Evolutionary conservation across 1,140 invertebrate species (phyloP).

Genomic region (Cydia amplana): DNA sequence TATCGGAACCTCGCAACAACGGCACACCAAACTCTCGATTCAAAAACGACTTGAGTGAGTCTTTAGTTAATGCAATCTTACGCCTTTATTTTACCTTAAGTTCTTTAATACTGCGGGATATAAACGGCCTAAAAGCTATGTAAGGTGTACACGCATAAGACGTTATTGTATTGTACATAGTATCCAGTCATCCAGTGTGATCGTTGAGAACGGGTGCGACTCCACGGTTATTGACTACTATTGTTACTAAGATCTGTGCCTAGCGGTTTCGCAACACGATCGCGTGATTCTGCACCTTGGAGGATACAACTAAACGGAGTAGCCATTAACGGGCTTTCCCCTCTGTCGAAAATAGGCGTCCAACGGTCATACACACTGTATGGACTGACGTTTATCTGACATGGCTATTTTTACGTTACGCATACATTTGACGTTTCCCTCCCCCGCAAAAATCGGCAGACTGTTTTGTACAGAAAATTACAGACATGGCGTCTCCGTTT

Average conservation of each 20-base stretch:
- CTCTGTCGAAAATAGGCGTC: no score
- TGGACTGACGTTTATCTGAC: no score
- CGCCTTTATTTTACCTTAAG: neutral
- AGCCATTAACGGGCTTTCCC: no score
- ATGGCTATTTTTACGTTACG: no score
- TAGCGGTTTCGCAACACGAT: conserved; percentile 8
- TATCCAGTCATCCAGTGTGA: neutral
- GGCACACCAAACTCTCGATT: neutral
- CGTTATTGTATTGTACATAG: neutral
- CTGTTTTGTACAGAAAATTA: no score
- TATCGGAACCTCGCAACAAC: conserved; percentile 1
- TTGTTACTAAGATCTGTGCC: conserved; percentile 10
- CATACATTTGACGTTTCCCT: no score
- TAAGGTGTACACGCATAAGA: neutral
- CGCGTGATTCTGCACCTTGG: neutral
- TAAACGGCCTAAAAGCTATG: neutral
- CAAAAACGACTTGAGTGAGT: neutral
- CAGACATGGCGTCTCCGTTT: no score
- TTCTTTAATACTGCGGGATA: neutral
- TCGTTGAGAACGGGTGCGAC: neutral
- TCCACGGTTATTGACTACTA: conserved; percentile 2
- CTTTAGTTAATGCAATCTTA: neutral
- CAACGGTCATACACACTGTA: no score
- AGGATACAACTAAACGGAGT: no score
- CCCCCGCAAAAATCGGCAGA: no score